Evolutionary conservation across 1,140 invertebrate genomes (phyloP), one percentile per base, ranked within the genome.

Genomic region (Aphelenchoides besseyi): DNA sequence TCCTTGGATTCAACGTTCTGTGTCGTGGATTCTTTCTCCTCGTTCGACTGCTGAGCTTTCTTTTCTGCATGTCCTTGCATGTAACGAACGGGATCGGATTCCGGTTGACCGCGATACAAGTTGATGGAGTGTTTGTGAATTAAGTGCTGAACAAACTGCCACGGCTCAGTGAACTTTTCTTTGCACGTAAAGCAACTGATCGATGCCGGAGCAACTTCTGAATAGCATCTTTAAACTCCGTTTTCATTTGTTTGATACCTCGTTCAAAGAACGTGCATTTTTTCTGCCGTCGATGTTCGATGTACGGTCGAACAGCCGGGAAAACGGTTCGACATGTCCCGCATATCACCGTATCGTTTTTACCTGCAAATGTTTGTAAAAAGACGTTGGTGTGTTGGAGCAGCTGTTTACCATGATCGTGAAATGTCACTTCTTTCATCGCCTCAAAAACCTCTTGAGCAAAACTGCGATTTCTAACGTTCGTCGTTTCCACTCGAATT

Each of bases 131-230:
- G 69, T 18, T 35, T 36, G 29, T 70, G 59, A 23, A 69, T 70
- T n/a, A 70, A 32, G 69, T 70, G 69, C 23, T 70, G 69, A 1
- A 70, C 5, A 23, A 70, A 53, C 18, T 33, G 18, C 69, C 69
- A 70, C 23, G 69, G 48, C 3, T 67, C 32, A n/a, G 3, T 0
- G 28, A 70, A 70, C n/a, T 67, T 35, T n/a, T 67, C 29, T n/a
- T 68, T 53, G 33, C 69, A 70, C 12, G 69, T 70, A 35, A 70
- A 70, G 69, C 69, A 70, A 26, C 52, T 67, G 1, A 70, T 33
- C 28, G 26, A 26, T 0, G 67, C 18, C 5, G 69, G 69, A 28
- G 26, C 57, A 23, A 53, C 61, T 16, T 67, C 69, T 68, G 33
- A 68, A 68, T 23, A 1, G 12, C 28, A 23, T 16, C 12, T 59